These are phyloP conservation scores for Halcyon smyrnensis DNA, from an alignment of 2,797 vertebrate species.

Conservation along the genomic window DNA sequence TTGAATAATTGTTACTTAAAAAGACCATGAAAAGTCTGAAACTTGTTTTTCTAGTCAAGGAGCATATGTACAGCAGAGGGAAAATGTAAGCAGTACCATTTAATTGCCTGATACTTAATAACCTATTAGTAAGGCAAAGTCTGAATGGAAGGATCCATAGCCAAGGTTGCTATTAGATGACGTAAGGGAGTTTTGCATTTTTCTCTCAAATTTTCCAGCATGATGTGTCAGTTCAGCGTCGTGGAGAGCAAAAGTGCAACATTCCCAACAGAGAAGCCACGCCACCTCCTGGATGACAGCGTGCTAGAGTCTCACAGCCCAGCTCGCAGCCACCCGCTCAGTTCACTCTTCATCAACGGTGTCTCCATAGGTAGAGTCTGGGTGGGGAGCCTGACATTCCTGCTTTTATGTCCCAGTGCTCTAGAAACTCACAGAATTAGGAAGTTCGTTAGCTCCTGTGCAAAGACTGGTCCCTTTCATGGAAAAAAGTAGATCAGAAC, in stretches of 20 bases:
- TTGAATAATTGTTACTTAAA: neutral
- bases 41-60: neutral
- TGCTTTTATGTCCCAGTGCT: constrained; percentile 7
- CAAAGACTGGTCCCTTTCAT: neutral
- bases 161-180: neutral
- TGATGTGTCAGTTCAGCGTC: constrained; percentile 94
- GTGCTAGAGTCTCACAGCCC: constrained; percentile 94
- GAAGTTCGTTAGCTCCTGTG: neutral
- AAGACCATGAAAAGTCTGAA: neutral
- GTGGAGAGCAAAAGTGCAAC: constrained; percentile 93
- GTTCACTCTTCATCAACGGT: constrained; percentile 85
- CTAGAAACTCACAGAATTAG: neutral
- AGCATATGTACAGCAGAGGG: neutral
- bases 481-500: neutral
- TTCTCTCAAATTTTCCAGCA: constrained; percentile 79
- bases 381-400: neutral
- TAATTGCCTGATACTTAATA: neutral
- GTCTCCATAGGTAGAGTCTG: constrained; percentile 84
- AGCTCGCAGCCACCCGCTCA: constrained; percentile 76
- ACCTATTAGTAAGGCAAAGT: neutral
- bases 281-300: constrained; percentile 96
- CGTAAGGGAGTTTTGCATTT: constrained; percentile 38
- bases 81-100: neutral
- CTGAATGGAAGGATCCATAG: neutral
- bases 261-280: constrained; percentile 89